Evolutionary conservation across 2,797 vertebrate species (phyloP).

Genomic region (Manis crassicaudata): DNA sequence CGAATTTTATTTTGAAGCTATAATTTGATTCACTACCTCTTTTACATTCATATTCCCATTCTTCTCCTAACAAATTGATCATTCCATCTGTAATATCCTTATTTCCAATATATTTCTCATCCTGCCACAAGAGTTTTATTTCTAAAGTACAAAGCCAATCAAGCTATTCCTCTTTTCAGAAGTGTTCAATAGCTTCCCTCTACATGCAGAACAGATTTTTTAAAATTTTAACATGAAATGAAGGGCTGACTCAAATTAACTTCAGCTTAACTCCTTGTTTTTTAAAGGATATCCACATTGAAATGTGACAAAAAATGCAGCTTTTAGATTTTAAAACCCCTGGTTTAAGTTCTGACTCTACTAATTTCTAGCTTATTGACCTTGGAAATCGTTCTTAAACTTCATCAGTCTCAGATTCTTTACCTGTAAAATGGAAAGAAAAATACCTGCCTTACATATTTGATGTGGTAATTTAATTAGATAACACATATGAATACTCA

Average conservation of each 20-base stretch:
- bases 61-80: not conserved
- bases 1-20: not conserved
- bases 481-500: not conserved
- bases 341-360: conserved; percentile 1
- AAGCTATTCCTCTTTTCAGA: not conserved
- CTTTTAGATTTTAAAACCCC: conserved; percentile 14
- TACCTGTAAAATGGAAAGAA: not conserved
- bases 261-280: not conserved
- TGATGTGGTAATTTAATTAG: not conserved
- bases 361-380: conserved; percentile 3
- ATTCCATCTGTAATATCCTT: not conserved
- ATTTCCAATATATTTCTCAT: not conserved
- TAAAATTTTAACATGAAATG: conserved; percentile 27
- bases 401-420: not conserved
- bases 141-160: not conserved
- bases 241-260: not conserved
- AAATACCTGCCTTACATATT: not conserved
- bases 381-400: not conserved
- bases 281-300: not conserved
- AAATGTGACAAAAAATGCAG: not conserved
- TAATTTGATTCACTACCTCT: not conserved
- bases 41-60: not conserved
- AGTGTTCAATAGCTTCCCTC: not conserved
- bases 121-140: not conserved
- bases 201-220: not conserved